Conservation (phyloP, 2,888 invertebrate genomes). For the Sturmia bella region DNA sequence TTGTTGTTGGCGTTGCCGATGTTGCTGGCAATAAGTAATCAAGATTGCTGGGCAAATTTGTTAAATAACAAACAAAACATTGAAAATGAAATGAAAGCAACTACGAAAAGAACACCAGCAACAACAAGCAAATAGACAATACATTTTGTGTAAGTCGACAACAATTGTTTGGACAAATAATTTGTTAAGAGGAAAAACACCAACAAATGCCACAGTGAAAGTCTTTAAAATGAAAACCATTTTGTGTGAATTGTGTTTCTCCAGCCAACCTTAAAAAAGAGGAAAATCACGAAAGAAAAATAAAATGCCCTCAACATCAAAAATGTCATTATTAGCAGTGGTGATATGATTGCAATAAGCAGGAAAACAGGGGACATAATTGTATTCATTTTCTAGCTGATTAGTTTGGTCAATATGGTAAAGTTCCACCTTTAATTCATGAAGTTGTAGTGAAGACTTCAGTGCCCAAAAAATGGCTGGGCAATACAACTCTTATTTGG, state of each 20-base stretch:
- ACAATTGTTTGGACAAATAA: conserved; percentile 65
- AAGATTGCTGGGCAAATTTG: conserved; percentile 58
- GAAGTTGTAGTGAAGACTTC: no score
- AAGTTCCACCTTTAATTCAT: no score
- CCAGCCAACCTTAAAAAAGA: conserved; percentile 13
- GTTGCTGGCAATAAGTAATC: conserved; percentile 52
- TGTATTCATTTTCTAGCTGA: no score
- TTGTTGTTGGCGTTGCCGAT: no score
- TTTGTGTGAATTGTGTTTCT: conserved; percentile 7
- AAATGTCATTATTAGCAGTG: conserved; percentile 24
- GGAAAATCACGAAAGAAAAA: background rate
- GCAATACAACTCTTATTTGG: no score
- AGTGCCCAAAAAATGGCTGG: no score
- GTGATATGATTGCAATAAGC: conserved; percentile 19
- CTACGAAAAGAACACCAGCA: conserved; percentile 2
- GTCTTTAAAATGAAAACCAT: conserved; percentile 38
- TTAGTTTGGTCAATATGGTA: no score
- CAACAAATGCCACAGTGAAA: conserved; percentile 31
- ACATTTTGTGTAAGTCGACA: conserved; percentile 50
- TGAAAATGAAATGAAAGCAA: conserved; percentile 25
- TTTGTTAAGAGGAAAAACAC: conserved; percentile 53
- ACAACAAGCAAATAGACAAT: conserved; percentile 13
- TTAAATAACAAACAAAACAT: conserved; percentile 61
- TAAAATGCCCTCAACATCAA: conserved; percentile 4
- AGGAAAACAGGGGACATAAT: background rate